Base-by-base conservation (phyloP, 2,888 invertebrate genomes). In the Adelognathus sp. region DNA sequence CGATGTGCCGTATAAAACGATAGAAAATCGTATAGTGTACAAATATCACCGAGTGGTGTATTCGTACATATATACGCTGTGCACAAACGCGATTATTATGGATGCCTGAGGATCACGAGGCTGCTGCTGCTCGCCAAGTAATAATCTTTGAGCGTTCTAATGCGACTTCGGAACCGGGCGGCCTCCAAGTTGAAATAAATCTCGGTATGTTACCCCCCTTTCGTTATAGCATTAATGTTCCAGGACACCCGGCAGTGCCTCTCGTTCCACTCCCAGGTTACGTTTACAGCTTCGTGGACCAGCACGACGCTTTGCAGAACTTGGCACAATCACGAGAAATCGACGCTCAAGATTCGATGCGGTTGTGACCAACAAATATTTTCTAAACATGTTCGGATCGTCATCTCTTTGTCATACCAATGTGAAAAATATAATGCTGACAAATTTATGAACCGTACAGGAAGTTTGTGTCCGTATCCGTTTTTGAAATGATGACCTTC, bases 101-200 rank as follows among this genome's bases (percentile, higher is more conserved):
- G 88, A 89, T 88, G 87, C 87, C 88, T 83, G 88, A 87, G 89
- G 87, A 89, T 89, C 88, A 84, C 87, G 88, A 87, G 86, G 86
- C 85, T 84, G 85, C 78, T n/a, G n/a, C n/a, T n/a, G 86, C 81
- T 77, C 72, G 77, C 86, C 87, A 86, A 89, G 89, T 90, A 90
- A 90, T 90, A 89, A 90, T 89, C 89, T 88, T 89, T 87, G 88
- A 89, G 89, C 88, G 89, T 87, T 88, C 88, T 89, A 88, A 89
- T 88, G 88, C 88, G 85, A 88, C 86, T 88, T 88, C n/a, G 88
- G 87, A 89, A 89, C 88, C 88, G 89, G 89, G 86, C 87, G 89
- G 88, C 89, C 89, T 89, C 89, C 88, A 88, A 86, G 86, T 85
- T 88, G 86, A 88, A 88, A 86, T 84, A 84, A 84, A n/a, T n/a